These are phyloP conservation scores for Gavia stellata DNA, from an alignment of 2,113 vertebrate genomes.

Conservation along the genomic window DNA sequence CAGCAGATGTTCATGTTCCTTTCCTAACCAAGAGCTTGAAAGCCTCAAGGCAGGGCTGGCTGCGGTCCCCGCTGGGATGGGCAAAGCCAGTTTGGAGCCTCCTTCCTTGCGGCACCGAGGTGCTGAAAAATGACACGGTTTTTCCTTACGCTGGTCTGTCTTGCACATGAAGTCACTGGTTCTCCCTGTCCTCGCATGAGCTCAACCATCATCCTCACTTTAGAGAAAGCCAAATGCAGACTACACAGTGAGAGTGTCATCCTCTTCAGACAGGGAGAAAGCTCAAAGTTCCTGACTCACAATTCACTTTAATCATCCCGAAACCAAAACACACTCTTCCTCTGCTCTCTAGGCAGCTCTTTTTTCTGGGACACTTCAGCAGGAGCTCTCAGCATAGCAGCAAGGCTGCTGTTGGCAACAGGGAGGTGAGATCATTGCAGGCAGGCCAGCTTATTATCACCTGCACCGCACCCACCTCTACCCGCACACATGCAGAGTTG, in stretches of 20 bases:
- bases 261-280: background rate
- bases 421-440: background rate
- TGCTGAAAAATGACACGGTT: background rate
- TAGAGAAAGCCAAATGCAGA: too few relatives aligned
- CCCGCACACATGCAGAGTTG: background rate
- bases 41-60: background rate
- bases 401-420: background rate
- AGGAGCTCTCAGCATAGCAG: background rate
- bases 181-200: background rate
- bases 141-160: background rate
- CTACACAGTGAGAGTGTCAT: fast-evolving
- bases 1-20: background rate
- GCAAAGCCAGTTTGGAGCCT: background rate
- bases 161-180: background rate
- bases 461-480: background rate
- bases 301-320: background rate
- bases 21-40: background rate
- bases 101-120: background rate
- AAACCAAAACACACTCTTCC: background rate
- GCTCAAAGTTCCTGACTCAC: background rate
- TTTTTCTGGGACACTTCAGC: background rate
- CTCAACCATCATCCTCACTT: background rate
- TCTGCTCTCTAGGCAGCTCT: background rate
- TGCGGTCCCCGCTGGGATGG: background rate
- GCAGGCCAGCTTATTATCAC: background rate